Evolutionary conservation across 2,113 vertebrate species (phyloP).

Genomic region (Gyps fulvus): DNA sequence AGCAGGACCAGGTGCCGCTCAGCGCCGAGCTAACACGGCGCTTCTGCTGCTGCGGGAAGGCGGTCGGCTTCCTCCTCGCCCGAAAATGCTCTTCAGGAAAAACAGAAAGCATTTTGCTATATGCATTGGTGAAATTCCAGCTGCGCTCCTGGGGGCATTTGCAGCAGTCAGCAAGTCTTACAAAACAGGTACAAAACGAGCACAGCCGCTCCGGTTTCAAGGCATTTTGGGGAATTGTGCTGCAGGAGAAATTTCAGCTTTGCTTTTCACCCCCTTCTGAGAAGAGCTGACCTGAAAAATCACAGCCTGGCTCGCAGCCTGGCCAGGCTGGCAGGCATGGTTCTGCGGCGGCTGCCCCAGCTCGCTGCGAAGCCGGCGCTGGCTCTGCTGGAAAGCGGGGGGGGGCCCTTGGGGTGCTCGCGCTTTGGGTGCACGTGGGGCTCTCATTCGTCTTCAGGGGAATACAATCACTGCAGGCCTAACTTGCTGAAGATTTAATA

Average conservation of each 20-base stretch:
- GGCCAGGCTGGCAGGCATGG: neutral
- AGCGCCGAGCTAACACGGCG: neutral
- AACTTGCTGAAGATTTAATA: neutral
- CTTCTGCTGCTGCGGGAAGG: neutral
- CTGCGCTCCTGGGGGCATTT: neutral
- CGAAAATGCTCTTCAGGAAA: accelerated
- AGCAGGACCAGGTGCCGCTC: neutral
- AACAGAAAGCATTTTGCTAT: neutral
- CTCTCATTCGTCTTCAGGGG: neutral
- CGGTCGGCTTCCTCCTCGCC: neutral
- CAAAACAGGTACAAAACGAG: neutral
- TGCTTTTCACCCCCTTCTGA: neutral
- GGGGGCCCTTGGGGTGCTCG: neutral
- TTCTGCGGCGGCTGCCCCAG: neutral
- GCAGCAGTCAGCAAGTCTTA: neutral
- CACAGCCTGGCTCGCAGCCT: accelerated
- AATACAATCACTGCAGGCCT: neutral
- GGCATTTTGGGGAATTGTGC: neutral
- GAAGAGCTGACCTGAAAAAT: neutral
- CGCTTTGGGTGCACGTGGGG: accelerated
- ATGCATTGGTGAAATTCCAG: neutral
- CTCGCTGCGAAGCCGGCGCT: neutral
- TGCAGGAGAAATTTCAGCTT: neutral
- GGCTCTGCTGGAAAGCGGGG: neutral
- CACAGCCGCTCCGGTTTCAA: accelerated